Evolutionary conservation across 30 jellyfish, hydroid and myxozoan species (phyloP).

Genomic region (Turritopsis dohrnii): DNA sequence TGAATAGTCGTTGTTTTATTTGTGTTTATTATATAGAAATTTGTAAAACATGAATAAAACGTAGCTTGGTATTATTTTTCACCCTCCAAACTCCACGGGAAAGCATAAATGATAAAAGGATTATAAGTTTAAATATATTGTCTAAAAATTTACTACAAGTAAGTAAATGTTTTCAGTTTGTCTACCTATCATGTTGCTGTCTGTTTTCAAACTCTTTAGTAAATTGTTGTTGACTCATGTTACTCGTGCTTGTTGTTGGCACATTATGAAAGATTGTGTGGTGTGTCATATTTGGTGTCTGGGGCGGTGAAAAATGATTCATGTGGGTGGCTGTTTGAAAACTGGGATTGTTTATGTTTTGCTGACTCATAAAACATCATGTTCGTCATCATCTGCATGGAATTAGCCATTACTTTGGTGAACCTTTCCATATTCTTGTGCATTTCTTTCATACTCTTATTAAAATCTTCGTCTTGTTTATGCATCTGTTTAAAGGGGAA

Average conservation of each 20-base stretch:
- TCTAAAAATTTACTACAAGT: too few species aligned
- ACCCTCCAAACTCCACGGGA: slow-evolving; percentile 14
- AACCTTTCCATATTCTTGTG: too few species aligned
- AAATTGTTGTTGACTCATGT: background rate
- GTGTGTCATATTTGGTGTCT: slow-evolving; percentile 2
- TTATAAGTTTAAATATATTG: too few species aligned
- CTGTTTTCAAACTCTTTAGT: too few species aligned
- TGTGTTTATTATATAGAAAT: too few species aligned
- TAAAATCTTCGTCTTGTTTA: too few species aligned
- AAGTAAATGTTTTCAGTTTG: too few species aligned
- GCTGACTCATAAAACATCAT: slow-evolving; percentile 10
- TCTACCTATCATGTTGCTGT: too few species aligned
- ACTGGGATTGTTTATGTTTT: background rate
- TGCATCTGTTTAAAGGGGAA: too few species aligned
- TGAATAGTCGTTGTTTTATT: slow-evolving; percentile 7
- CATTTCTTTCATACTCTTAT: too few species aligned
- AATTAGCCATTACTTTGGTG: background rate
- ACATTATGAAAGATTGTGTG: background rate
- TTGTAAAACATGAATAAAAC: background rate
- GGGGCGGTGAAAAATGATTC: slow-evolving; percentile 10
- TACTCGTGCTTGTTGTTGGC: slow-evolving; percentile 10
- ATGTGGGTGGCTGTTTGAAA: slow-evolving; percentile 9
- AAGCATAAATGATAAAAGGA: background rate
- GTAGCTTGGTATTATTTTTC: background rate
- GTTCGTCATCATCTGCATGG: slow-evolving; percentile 8